Percentiles rank a stretch among this genome's conserved stretches.
Conservation (phyloP, 1,140 invertebrate genomes). For the Pachypeltis micranthus region DNA sequence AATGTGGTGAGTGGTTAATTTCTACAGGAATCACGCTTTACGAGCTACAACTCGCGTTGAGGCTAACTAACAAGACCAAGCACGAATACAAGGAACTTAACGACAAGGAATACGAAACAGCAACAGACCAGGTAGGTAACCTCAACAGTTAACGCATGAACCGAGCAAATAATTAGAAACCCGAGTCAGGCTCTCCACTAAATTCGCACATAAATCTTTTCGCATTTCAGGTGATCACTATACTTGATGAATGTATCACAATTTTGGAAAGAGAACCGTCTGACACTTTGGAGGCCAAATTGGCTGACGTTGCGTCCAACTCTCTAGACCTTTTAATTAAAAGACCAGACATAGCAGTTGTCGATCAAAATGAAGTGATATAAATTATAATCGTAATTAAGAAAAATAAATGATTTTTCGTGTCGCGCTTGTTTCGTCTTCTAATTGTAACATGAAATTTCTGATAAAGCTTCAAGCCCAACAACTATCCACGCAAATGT, state of each 20-base stretch:
- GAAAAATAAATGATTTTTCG: no score
- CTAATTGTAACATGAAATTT: no score
- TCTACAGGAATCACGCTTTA: constrained; percentile 14
- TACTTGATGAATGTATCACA: neutral
- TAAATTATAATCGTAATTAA: no score
- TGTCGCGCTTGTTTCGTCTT: no score
- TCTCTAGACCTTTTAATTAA: neutral
- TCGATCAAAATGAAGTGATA: neutral
- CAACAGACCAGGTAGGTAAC: neutral
- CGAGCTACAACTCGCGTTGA: constrained; percentile 12
- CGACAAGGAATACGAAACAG: neutral
- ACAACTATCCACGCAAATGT: no score
- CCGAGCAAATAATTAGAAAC: no score
- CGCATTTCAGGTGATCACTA: neutral
- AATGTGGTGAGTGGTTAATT: no score
- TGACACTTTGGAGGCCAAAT: neutral
- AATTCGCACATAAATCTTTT: no score
- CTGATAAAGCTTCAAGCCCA: no score
- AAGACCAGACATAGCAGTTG: neutral
- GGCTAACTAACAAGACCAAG: neutral
- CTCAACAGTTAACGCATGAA: no score
- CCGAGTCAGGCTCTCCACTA: no score
- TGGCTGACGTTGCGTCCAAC: neutral
- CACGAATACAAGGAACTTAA: constrained; percentile 9
- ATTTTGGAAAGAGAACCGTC: neutral